Evolutionary conservation across 30 jellyfish, hydroid and myxozoan species (phyloP).

Genomic region (Hydractinia symbiolongicarpus): DNA sequence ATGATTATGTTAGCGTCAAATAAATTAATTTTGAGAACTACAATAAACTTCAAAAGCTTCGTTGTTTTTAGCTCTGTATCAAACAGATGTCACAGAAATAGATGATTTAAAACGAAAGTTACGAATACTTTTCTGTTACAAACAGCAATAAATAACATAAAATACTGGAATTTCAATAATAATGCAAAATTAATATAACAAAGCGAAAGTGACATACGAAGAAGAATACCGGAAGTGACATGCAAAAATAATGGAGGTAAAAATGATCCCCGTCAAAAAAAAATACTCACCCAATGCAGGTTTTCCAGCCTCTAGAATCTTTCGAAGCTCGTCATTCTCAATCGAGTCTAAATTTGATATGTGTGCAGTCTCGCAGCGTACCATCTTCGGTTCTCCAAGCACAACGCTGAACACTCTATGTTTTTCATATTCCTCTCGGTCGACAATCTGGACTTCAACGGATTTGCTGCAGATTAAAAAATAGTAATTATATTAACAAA

Average conservation of each 20-base stretch:
- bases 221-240: too few relatives aligned
- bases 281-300: constrained; percentile 72
- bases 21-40: too few relatives aligned
- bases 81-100: too few relatives aligned
- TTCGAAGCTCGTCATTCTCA: constrained; percentile 68
- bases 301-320: constrained; percentile 87
- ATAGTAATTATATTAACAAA: background rate
- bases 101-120: too few relatives aligned
- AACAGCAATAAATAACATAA: too few relatives aligned
- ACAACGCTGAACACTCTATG: constrained; percentile 47
- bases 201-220: too few relatives aligned
- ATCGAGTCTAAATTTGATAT: constrained; percentile 56
- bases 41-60: too few relatives aligned
- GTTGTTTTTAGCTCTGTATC: too few relatives aligned
- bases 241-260: too few relatives aligned
- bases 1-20: background rate
- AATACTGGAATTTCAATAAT: too few relatives aligned
- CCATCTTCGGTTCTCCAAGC: constrained; percentile 84
- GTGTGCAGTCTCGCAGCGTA: constrained; percentile 50
- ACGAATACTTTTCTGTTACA: too few relatives aligned
- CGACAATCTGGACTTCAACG: constrained; percentile 74
- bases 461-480: constrained; percentile 54
- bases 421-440: constrained; percentile 94
- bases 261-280: background rate
- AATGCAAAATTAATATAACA: too few relatives aligned